phyloP scores from a whole-genome alignment of 2,113 vertebrate species.

The Sebastes fasciatus region DNA sequence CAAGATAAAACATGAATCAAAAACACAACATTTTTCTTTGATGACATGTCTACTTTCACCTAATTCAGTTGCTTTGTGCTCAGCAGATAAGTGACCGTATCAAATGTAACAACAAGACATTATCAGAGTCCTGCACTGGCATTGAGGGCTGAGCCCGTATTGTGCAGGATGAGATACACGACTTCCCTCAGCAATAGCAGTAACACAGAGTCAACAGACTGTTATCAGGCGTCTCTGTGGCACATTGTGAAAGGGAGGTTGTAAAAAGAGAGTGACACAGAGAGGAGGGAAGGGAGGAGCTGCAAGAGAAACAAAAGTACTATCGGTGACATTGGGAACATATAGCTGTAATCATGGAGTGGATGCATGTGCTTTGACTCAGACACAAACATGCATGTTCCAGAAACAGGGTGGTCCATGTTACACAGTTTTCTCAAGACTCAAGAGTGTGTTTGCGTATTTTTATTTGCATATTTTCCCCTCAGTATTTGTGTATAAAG shows the following conservation, averaged over 20 bases:
- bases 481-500: not conserved
- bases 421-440: not conserved
- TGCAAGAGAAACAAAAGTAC: slow-evolving; percentile 47
- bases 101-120: slow-evolving; percentile 34
- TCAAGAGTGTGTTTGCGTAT: not conserved
- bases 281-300: slow-evolving; percentile 41
- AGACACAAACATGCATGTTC: slow-evolving; percentile 19
- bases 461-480: not conserved
- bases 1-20: slow-evolving; percentile 17
- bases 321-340: slow-evolving; percentile 54
- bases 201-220: slow-evolving; percentile 59
- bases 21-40: slow-evolving; percentile 27
- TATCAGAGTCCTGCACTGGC: slow-evolving; percentile 45
- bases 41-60: slow-evolving; percentile 22
- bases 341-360: slow-evolving; percentile 37
- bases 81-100: slow-evolving; percentile 45
- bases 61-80: slow-evolving; percentile 36
- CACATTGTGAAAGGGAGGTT: slow-evolving; percentile 51
- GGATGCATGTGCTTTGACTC: slow-evolving; percentile 24
- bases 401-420: slow-evolving; percentile 27
- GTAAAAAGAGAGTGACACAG: not conserved
- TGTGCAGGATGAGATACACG: slow-evolving; percentile 53
- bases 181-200: slow-evolving; percentile 29
- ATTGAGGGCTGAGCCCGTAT: slow-evolving; percentile 15
- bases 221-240: slow-evolving; percentile 49